Evolutionary conservation across 2,797 vertebrate species (phyloP).

Genomic region (Pteropus rufus): DNA sequence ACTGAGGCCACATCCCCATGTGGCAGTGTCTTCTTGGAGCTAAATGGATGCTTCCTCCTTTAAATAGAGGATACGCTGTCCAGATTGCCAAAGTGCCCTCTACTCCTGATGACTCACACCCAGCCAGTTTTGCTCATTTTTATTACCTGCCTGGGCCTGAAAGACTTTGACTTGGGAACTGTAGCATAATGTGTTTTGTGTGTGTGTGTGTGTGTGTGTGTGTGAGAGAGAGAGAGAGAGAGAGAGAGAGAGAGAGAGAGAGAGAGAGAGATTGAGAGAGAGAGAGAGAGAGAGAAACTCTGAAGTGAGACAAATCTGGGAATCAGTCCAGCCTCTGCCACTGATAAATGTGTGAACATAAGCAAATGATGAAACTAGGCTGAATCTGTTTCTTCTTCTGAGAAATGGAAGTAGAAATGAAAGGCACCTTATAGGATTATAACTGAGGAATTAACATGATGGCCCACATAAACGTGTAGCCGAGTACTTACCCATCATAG

Average conservation of each 20-base stretch:
- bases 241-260: too few species aligned
- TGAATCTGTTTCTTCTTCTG: not conserved
- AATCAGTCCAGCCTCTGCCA: conserved; percentile 48
- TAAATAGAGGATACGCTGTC: rapidly evolving
- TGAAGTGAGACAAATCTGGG: conserved; percentile 50
- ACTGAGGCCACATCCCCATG: not conserved
- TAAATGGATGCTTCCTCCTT: not conserved
- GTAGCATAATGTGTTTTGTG: not conserved
- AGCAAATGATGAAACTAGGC: not conserved
- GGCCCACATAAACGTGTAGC: not conserved
- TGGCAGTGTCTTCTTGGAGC: not conserved
- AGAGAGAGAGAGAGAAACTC: not conserved
- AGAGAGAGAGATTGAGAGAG: too few species aligned
- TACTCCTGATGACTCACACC: not conserved
- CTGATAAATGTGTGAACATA: conserved; percentile 47
- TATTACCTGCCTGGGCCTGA: not conserved
- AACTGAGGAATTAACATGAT: not conserved
- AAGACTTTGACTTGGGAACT: not conserved
- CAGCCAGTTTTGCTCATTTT: not conserved
- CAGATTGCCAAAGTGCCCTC: not conserved
- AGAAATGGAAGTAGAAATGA: conserved; percentile 42
- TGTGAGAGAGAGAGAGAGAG: not conserved
- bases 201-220: not conserved
- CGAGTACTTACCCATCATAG: not conserved
- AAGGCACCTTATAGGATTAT: not conserved